Conservation (phyloP, 2,113 vertebrate genomes). For the Pelvicachromis taeniatus region DNA sequence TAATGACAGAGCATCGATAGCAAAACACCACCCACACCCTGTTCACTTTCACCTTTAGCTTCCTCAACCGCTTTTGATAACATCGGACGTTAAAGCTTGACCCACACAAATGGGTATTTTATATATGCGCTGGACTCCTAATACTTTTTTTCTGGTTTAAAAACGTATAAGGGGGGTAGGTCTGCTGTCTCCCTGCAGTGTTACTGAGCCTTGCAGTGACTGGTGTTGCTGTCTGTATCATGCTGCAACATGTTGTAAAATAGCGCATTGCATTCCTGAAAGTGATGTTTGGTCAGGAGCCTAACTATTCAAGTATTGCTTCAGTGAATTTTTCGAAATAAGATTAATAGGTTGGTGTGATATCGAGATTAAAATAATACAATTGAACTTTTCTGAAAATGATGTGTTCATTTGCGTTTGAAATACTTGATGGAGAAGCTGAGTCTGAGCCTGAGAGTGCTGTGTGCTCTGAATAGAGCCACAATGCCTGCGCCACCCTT, state of each 20-base stretch:
- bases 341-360: neutral
- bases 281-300: neutral
- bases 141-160: neutral
- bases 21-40: conserved; percentile 11
- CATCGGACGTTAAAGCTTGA: neutral
- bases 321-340: neutral
- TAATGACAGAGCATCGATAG: conserved; percentile 14
- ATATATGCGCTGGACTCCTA: neutral
- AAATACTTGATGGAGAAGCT: neutral
- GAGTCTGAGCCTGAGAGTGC: neutral
- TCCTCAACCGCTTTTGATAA: neutral
- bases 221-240: neutral
- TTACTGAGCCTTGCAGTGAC: neutral
- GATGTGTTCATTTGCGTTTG: accelerated
- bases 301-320: neutral
- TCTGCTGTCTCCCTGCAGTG: neutral
- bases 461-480: neutral
- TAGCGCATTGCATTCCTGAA: conserved; percentile 34
- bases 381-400: neutral
- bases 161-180: neutral
- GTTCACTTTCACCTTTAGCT: neutral
- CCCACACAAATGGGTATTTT: neutral
- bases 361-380: neutral
- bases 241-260: conserved; percentile 31
- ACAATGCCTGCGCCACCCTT: neutral